These are phyloP conservation scores for Perizoma flavofasciatum DNA, from an alignment of 2,888 invertebrate genomes.

Conservation along the genomic window DNA sequence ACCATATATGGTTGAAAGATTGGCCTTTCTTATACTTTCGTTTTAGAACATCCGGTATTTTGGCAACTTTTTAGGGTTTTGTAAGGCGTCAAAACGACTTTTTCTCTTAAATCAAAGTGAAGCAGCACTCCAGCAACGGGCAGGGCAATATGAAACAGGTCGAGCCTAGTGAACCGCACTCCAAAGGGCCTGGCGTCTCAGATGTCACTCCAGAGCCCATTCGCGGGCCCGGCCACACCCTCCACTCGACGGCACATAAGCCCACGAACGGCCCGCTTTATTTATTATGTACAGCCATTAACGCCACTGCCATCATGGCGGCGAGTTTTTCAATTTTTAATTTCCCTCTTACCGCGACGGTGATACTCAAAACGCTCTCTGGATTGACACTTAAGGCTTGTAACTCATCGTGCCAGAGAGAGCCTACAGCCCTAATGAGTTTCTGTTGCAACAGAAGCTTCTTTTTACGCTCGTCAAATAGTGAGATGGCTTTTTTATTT, in stretches of 20 bases:
- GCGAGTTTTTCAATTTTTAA: slow-evolving; percentile 82
- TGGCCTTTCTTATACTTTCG: slow-evolving; percentile 43
- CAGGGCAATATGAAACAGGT: slow-evolving; percentile 81
- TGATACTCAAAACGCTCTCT: slow-evolving; percentile 67
- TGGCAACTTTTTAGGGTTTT: slow-evolving; percentile 56
- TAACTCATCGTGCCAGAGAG: slow-evolving; percentile 57
- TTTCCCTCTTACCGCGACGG: slow-evolving; percentile 72
- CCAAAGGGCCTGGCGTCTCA: slow-evolving; percentile 80
- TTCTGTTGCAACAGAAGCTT: slow-evolving; percentile 48
- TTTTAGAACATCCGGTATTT: slow-evolving; percentile 49
- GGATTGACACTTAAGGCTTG: slow-evolving; percentile 73
- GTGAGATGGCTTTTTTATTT: slow-evolving; percentile 29
- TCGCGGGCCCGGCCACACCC: slow-evolving; percentile 80
- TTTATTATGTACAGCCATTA: slow-evolving; percentile 84
- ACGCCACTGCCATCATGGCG: slow-evolving; percentile 81
- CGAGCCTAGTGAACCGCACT: slow-evolving; percentile 74
- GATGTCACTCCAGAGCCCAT: slow-evolving; percentile 81
- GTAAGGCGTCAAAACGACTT: slow-evolving; percentile 70
- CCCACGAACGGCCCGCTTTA: slow-evolving; percentile 78
- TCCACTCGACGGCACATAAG: slow-evolving; percentile 82
- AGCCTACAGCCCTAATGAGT: slow-evolving; percentile 50
- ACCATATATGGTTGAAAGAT: slow-evolving; percentile 33
- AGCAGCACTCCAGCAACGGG: slow-evolving; percentile 74
- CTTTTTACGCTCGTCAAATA: slow-evolving; percentile 39
- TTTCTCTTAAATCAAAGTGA: slow-evolving; percentile 81